These are phyloP conservation scores for Melanogrammus aeglefinus DNA, from an alignment of 2,797 vertebrate genomes.

Conservation along the genomic window DNA sequence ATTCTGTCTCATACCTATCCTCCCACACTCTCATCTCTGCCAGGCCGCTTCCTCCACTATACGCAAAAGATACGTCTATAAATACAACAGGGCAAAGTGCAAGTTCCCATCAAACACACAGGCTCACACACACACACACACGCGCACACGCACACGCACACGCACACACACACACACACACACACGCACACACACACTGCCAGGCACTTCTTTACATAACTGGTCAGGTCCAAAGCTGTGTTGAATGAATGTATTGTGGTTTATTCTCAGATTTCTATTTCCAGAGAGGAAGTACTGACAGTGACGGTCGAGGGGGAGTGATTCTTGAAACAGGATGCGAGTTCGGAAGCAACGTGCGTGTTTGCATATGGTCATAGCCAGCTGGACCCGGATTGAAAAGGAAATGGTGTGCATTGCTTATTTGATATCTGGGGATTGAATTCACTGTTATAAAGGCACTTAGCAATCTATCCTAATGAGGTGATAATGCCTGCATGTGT, in stretches of 20 bases:
- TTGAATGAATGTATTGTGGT: slow-evolving; percentile 1
- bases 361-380: neutral
- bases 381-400: neutral
- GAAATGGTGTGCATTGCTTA: neutral
- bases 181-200: slow-evolving; percentile 10
- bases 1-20: slow-evolving; percentile 30
- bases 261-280: slow-evolving; percentile 17
- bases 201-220: slow-evolving; percentile 57
- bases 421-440: neutral
- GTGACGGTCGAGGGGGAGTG: neutral
- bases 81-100: slow-evolving; percentile 58
- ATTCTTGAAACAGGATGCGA: neutral
- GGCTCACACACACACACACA: neutral
- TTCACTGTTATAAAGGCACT: slow-evolving; percentile 1
- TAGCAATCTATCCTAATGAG: slow-evolving; percentile 2
- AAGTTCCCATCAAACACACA: slow-evolving; percentile 28
- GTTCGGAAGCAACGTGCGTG: neutral
- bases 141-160: neutral
- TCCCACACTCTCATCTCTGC: slow-evolving; percentile 35
- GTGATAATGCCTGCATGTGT: slow-evolving; percentile 10
- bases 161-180: neutral
- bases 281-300: slow-evolving; percentile 39
- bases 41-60: slow-evolving; percentile 51
- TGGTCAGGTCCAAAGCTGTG: slow-evolving; percentile 33
- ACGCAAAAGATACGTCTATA: slow-evolving; percentile 56